These are phyloP conservation scores for Vanacampus margaritifer DNA, from an alignment of 2,113 vertebrate genomes.

Conservation along the genomic window DNA sequence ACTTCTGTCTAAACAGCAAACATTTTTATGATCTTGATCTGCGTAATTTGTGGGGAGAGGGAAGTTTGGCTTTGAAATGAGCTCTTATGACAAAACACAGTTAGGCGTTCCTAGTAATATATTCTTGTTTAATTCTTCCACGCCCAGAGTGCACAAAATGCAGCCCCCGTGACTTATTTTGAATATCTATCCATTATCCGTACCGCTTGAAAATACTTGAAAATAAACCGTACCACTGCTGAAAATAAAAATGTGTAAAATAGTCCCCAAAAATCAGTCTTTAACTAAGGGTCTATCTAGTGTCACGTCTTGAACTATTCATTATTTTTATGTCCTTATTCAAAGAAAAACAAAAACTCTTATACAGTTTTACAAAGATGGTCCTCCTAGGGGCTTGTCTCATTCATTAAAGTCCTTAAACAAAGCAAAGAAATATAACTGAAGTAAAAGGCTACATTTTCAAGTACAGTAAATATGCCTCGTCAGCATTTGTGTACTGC, in stretches of 20 bases:
- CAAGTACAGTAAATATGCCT: too few species aligned
- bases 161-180: conserved; percentile 11
- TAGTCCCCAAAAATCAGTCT: conserved; percentile 14
- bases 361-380: conserved; percentile 67
- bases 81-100: conserved; percentile 71
- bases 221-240: too few species aligned
- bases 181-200: too few species aligned
- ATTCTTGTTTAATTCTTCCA: conserved; percentile 37
- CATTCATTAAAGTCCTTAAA: not conserved
- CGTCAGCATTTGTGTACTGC: too few species aligned
- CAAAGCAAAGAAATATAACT: conserved; percentile 34
- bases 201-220: too few species aligned
- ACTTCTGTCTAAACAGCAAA: conserved; percentile 74
- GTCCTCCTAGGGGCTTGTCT: too few species aligned
- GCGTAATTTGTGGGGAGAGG: conserved; percentile 85
- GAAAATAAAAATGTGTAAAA: not conserved
- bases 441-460: conserved; percentile 16
- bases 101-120: conserved; percentile 55
- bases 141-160: conserved; percentile 51
- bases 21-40: conserved; percentile 90
- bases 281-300: conserved; percentile 66
- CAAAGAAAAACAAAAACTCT: conserved; percentile 72
- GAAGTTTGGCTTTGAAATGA: conserved; percentile 56
- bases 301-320: conserved; percentile 74
- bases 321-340: conserved; percentile 76